Evolutionary conservation across 2,797 vertebrate genomes (phyloP).

Genomic region (Melanotaenia pygmaea): DNA sequence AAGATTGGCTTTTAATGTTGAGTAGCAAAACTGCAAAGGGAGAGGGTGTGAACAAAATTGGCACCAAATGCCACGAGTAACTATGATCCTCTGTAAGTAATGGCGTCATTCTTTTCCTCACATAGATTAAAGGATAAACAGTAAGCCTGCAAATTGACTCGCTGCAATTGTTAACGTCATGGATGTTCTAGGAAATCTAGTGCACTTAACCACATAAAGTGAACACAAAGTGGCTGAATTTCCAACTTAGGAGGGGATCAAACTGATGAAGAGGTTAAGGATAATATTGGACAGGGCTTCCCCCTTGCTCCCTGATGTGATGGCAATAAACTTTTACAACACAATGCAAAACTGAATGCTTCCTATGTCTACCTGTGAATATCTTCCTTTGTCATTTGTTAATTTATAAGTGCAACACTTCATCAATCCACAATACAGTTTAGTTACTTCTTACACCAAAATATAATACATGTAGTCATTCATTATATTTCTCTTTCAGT

Average conservation of each 20-base stretch:
- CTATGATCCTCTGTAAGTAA: slow-evolving; percentile 40
- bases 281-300: background rate
- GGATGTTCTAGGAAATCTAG: slow-evolving; percentile 57
- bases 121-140: slow-evolving; percentile 70
- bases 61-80: slow-evolving; percentile 60
- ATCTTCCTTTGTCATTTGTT: too few relatives aligned
- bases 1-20: slow-evolving; percentile 56
- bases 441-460: too few relatives aligned
- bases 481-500: too few relatives aligned
- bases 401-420: too few relatives aligned
- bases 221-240: slow-evolving; percentile 21
- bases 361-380: too few relatives aligned
- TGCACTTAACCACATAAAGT: slow-evolving; percentile 32
- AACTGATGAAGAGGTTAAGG: slow-evolving; percentile 2
- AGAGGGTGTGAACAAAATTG: slow-evolving; percentile 42
- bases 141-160: slow-evolving; percentile 49
- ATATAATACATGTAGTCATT: too few relatives aligned
- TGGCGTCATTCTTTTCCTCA: slow-evolving; percentile 46
- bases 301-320: background rate
- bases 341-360: background rate
- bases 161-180: slow-evolving; percentile 41
- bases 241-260: slow-evolving; percentile 23
- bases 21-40: slow-evolving; percentile 48
- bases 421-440: too few relatives aligned
- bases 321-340: background rate